Conservation (phyloP, 2,888 invertebrate species). For the Tachina grossa region DNA sequence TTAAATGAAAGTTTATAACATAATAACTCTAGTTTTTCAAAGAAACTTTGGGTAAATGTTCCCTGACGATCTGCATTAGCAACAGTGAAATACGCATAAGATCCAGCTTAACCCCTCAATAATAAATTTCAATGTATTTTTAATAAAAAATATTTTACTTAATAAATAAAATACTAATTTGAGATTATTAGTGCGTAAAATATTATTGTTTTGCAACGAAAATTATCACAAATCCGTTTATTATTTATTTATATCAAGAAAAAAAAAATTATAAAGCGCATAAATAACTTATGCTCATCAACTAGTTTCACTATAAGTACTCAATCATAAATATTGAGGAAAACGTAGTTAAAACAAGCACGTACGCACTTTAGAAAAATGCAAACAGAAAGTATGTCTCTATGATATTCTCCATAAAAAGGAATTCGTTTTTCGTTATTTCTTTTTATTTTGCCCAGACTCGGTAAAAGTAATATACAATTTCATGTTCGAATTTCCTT, state of each 20-base stretch:
- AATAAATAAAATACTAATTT: too few species aligned
- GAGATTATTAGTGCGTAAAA: too few species aligned
- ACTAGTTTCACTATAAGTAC: constrained; percentile 14
- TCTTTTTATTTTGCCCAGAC: neutral
- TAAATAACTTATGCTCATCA: neutral
- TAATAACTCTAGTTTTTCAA: too few species aligned
- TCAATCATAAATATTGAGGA: neutral
- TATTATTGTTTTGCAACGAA: neutral
- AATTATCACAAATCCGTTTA: neutral
- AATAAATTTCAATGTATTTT: too few species aligned
- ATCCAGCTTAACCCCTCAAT: too few species aligned
- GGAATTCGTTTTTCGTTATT: neutral
- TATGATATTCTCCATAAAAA: constrained; percentile 10
- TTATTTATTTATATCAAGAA: neutral
- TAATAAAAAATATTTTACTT: too few species aligned
- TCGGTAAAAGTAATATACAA: neutral
- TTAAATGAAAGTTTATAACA: too few species aligned
- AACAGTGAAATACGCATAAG: too few species aligned
- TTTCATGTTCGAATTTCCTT: neutral
- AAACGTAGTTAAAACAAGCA: neutral
- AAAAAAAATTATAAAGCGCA: neutral
- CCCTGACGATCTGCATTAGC: too few species aligned
- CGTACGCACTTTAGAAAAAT: constrained; percentile 11
- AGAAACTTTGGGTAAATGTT: too few species aligned
- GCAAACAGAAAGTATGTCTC: neutral